phyloP scores from a whole-genome alignment of 2,797 vertebrate genomes.

The Alauda arvensis region DNA sequence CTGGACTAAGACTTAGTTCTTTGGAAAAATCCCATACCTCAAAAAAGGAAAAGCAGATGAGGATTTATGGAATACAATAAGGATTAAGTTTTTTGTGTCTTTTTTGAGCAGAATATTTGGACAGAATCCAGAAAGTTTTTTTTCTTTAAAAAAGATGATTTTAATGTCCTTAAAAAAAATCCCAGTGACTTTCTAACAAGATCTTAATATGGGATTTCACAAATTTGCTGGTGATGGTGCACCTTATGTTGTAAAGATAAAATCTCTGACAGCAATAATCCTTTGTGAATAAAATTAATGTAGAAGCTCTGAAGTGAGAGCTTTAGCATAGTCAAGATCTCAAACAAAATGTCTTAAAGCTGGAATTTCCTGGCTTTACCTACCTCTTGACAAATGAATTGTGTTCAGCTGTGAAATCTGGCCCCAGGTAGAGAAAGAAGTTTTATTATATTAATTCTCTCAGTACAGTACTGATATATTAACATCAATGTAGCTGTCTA shows the following conservation, averaged over 20 bases:
- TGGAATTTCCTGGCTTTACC: background rate
- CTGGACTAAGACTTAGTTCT: background rate
- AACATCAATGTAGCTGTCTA: background rate
- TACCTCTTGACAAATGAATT: background rate
- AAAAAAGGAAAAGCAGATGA: background rate
- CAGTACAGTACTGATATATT: background rate
- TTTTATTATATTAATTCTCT: background rate
- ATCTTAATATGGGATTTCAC: background rate
- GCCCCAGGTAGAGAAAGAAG: background rate
- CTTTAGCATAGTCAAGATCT: background rate
- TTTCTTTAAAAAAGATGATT: background rate
- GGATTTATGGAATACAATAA: background rate
- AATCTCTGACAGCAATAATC: background rate
- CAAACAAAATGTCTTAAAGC: background rate
- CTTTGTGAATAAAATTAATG: background rate
- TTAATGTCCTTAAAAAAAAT: background rate
- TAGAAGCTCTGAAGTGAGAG: background rate
- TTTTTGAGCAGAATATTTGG: background rate
- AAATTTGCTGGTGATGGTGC: background rate
- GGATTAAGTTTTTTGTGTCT: background rate
- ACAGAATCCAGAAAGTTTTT: background rate
- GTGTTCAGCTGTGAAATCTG: background rate
- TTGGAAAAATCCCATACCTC: background rate
- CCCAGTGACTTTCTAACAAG: background rate
- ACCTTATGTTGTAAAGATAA: background rate